Conservation (phyloP, 2,888 invertebrate genomes). For the Drosophila quasianomalipes region DNA sequence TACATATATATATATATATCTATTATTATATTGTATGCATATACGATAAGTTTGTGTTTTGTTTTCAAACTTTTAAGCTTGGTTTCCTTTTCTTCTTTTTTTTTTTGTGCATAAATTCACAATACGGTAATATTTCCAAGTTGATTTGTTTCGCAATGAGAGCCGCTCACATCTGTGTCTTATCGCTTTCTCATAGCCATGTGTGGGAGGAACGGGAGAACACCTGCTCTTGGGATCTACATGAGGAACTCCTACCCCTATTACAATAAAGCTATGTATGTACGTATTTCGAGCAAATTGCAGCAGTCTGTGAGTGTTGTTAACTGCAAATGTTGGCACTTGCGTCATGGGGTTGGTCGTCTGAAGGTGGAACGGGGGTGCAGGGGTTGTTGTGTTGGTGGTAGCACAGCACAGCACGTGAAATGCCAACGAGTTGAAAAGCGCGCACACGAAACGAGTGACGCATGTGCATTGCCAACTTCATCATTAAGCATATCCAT, state of each 20-base stretch:
- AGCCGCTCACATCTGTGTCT: slow-evolving; percentile 47
- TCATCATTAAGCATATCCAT: slow-evolving; percentile 1
- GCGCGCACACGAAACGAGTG: slow-evolving; percentile 31
- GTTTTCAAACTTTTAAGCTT: slow-evolving; percentile 9
- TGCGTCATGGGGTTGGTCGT: slow-evolving; percentile 45
- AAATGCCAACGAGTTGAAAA: slow-evolving; percentile 72
- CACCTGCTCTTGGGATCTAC: slow-evolving; percentile 23
- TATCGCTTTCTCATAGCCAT: slow-evolving; percentile 13
- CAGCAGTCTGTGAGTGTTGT: slow-evolving; percentile 36
- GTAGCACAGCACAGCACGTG: slow-evolving; percentile 12
- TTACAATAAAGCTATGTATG: slow-evolving; percentile 35
- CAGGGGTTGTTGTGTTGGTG: slow-evolving; percentile 2
- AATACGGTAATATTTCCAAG: slow-evolving; percentile 1
- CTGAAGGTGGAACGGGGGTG: slow-evolving; percentile 1
- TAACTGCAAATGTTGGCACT: slow-evolving; percentile 20
- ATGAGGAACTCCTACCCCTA: slow-evolving; percentile 5
- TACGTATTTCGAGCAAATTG: slow-evolving; percentile 32
- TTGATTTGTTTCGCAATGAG: slow-evolving; percentile 13
- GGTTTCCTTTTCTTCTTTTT: not conserved
- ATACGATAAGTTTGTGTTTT: slow-evolving; percentile 22
- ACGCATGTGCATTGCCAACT: slow-evolving; percentile 63
- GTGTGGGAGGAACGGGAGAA: not conserved
- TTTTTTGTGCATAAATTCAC: slow-evolving; percentile 6
- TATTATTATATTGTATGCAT: slow-evolving; percentile 8
- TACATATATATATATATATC: slow-evolving; percentile 22